A percentile compares a stretch with the other conserved stretches of the same genome.
phyloP scores from a whole-genome alignment of 2,113 vertebrate species.

The Mystacornis crossleyi region DNA sequence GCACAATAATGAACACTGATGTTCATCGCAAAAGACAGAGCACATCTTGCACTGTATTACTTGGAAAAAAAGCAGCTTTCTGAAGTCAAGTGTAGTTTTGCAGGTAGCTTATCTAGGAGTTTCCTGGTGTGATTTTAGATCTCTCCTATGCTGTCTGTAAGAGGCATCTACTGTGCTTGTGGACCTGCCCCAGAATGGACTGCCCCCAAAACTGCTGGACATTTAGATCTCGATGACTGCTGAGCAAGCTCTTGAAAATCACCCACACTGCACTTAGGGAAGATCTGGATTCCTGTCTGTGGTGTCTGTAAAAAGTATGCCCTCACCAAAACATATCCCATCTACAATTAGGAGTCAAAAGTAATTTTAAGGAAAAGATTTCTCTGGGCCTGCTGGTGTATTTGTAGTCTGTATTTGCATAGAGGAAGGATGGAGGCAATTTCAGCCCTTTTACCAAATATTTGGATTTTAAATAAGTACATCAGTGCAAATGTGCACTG shows the following conservation, averaged over 20 bases:
- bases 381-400: neutral
- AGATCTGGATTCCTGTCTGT: neutral
- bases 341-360: neutral
- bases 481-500: neutral
- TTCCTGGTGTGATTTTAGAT: neutral
- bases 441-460: conserved; percentile 27
- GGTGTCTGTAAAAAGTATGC: neutral
- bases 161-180: neutral
- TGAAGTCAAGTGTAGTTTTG: neutral
- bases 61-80: neutral
- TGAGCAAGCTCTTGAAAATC: neutral
- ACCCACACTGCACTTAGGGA: neutral
- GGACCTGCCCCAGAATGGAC: neutral
- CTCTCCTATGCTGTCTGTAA: neutral
- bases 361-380: neutral
- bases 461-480: neutral
- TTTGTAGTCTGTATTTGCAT: neutral
- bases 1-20: neutral
- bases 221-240: neutral
- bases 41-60: neutral
- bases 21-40: neutral
- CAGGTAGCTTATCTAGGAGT: neutral
- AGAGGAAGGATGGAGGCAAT: neutral
- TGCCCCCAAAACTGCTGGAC: neutral
- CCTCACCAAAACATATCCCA: neutral